Evolutionary conservation across 2,113 vertebrate genomes (phyloP).

Genomic region (Neodontobutis hainanensis): DNA sequence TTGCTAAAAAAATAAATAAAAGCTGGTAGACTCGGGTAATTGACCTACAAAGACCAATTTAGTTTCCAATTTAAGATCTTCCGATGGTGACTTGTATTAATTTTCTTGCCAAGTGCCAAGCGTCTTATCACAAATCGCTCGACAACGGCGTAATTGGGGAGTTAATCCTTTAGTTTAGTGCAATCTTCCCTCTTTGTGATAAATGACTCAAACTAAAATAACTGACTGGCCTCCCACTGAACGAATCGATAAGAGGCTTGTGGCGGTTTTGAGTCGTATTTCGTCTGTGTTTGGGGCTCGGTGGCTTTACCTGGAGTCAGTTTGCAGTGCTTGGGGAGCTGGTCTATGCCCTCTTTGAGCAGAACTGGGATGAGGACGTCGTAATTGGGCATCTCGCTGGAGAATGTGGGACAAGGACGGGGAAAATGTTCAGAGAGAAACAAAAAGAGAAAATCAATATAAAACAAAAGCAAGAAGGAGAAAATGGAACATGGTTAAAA

Average conservation of each 20-base stretch:
- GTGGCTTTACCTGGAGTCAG: slow-evolving; percentile 89
- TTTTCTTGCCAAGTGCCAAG: slow-evolving; percentile 34
- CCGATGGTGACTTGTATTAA: slow-evolving; percentile 46
- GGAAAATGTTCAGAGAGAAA: background rate
- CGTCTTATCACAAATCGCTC: slow-evolving; percentile 43
- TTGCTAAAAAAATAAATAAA: slow-evolving; percentile 16
- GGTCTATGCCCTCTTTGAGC: slow-evolving; percentile 85
- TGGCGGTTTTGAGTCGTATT: slow-evolving; percentile 8
- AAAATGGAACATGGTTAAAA: slow-evolving; percentile 36
- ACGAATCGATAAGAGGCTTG: slow-evolving; percentile 48
- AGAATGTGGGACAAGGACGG: background rate
- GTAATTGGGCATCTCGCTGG: slow-evolving; percentile 90
- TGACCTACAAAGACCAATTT: slow-evolving; percentile 49
- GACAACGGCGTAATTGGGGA: slow-evolving; percentile 58
- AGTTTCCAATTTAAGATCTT: slow-evolving; percentile 43
- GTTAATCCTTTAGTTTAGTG: slow-evolving; percentile 47
- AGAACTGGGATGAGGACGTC: slow-evolving; percentile 84
- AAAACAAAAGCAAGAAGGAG: slow-evolving; percentile 39
- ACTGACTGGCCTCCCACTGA: slow-evolving; percentile 44
- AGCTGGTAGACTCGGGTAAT: slow-evolving; percentile 16
- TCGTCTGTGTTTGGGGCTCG: slow-evolving; percentile 13
- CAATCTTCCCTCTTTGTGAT: slow-evolving; percentile 49
- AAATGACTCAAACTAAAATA: slow-evolving; percentile 54
- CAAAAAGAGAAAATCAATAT: slow-evolving; percentile 22
- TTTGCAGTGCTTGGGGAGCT: slow-evolving; percentile 85